Conservation (phyloP, 2,888 invertebrate species). For the Iphiclides podalirius region DNA sequence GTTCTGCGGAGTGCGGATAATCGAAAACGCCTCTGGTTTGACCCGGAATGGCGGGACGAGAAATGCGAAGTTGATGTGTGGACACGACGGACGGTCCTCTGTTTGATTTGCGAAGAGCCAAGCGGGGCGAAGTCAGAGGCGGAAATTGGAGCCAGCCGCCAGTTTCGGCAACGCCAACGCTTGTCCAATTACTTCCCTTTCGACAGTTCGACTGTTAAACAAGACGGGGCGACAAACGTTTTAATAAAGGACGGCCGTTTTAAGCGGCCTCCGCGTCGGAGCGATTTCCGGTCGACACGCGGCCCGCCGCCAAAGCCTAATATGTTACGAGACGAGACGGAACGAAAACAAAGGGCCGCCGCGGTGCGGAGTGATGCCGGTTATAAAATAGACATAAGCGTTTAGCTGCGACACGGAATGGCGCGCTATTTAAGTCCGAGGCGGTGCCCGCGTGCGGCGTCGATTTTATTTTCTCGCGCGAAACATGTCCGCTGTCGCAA, state of each 20-base stretch:
- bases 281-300: slow-evolving; percentile 61
- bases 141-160: slow-evolving; percentile 66
- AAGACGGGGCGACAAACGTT: slow-evolving; percentile 45
- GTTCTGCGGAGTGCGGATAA: slow-evolving; percentile 74
- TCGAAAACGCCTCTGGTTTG: slow-evolving; percentile 79
- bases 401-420: slow-evolving; percentile 69
- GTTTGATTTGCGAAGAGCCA: slow-evolving; percentile 79
- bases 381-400: slow-evolving; percentile 76
- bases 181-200: slow-evolving; percentile 69
- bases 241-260: slow-evolving; percentile 51
- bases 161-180: slow-evolving; percentile 58
- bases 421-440: slow-evolving; percentile 73
- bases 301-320: slow-evolving; percentile 63
- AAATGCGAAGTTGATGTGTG: slow-evolving; percentile 78
- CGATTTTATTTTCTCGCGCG: slow-evolving; percentile 80
- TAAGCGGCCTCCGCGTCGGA: slow-evolving; percentile 52
- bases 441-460: slow-evolving; percentile 71
- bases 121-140: slow-evolving; percentile 67
- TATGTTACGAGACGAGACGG: slow-evolving; percentile 48
- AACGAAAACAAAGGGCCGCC: slow-evolving; percentile 53
- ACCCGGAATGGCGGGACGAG: slow-evolving; percentile 70
- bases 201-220: slow-evolving; percentile 48
- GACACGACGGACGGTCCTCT: slow-evolving; percentile 71
- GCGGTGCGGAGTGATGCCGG: slow-evolving; percentile 51
- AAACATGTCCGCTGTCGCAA: slow-evolving; percentile 78